Evolutionary conservation across 2,797 vertebrate species (phyloP), one percentile per base, ranked within the genome.

Genomic region (Peromyscus attwateri): DNA sequence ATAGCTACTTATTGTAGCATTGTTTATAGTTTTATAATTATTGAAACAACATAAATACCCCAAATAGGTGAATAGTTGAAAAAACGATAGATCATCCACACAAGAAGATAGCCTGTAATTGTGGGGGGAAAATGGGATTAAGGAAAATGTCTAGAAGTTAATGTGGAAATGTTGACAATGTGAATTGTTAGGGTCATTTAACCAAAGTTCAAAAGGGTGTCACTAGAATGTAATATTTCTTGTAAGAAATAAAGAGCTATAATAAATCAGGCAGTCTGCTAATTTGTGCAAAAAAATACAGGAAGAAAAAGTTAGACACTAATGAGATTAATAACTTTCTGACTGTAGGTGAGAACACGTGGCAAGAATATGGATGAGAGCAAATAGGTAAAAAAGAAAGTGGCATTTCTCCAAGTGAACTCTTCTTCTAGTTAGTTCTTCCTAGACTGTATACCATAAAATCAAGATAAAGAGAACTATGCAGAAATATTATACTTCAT

Each of bases 171-270:
- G 64, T 19, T 52, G 66, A 43, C 4, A 75, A 31, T 27, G 73
- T 73, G 60, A 46, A 60, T 73, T 70, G 43, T 75, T 90, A 92
- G 76, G 34, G 90, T 95, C 31, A 71, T 80, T 37, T 90, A 95
- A 76, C 43, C 46, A 25, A 85, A 92, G 27, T 87, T 23, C 10
- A 52, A 79, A 37, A 83, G 10, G 52, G 4, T 77, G 25, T 71
- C 31, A 68, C 10, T 14, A 71, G 3, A 93, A 76, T 46, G 16
- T 43, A 40, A 57, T 19, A 10, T 55, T 87, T 89, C 49, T 43
- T 62, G 4, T 79, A 55, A 92, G 29, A 84, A 76, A 68, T 43
- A 64, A 92, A 17, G 5, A 40, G 37, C 3, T 43, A 0, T 87
- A 70, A 70, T 6, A 93, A 88, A 34, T 82, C 60, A 76, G 16